Evolutionary conservation across 2,113 vertebrate genomes (phyloP).

Genomic region (Halcyon senegalensis): DNA sequence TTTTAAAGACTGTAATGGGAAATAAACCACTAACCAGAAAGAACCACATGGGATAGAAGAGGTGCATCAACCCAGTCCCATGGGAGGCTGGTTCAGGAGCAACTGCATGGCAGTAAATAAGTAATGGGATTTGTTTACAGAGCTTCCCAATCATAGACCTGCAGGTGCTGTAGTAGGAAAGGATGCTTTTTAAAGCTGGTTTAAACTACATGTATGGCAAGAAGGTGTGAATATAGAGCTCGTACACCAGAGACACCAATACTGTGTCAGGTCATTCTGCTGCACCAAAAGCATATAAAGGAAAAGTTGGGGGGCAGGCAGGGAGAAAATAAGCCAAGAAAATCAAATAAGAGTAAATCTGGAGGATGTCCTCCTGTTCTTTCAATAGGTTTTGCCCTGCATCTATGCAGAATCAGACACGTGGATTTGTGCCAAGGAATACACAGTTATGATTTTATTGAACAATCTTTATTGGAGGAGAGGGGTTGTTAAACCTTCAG

Average conservation of each 20-base stretch:
- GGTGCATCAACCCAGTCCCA: rapidly evolving
- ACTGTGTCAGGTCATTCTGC: background rate
- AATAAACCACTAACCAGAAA: background rate
- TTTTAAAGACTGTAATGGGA: background rate
- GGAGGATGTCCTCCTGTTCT: background rate
- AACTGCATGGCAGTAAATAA: background rate
- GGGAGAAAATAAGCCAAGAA: background rate
- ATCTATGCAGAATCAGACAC: background rate
- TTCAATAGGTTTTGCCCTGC: background rate
- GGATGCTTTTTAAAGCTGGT: background rate
- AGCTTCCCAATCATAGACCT: background rate
- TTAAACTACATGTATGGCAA: background rate
- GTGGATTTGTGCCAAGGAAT: background rate
- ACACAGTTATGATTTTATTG: slow-evolving; percentile 17
- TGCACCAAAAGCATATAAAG: background rate
- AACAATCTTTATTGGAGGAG: slow-evolving; percentile 16
- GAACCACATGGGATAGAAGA: background rate
- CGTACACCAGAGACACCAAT: background rate
- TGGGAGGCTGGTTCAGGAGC: background rate
- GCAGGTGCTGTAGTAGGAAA: background rate
- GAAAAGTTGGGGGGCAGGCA: rapidly evolving
- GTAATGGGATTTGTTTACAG: background rate
- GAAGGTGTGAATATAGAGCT: background rate
- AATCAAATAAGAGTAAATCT: background rate
- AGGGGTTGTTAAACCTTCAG: slow-evolving; percentile 1